These are phyloP conservation scores for Nipponia nippon DNA, from an alignment of 2,113 vertebrate genomes.

Conservation along the genomic window DNA sequence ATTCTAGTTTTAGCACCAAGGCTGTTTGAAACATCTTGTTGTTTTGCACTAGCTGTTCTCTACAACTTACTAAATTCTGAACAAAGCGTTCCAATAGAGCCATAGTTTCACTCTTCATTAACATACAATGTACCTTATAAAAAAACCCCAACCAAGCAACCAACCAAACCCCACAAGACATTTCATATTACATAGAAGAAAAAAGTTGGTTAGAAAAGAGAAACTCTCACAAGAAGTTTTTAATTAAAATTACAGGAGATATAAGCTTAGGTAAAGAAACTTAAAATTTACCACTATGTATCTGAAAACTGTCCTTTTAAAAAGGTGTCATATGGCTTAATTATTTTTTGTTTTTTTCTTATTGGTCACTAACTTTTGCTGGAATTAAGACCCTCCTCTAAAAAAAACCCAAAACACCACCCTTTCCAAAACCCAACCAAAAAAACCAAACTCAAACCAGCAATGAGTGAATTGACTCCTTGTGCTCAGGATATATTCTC, in stretches of 20 bases:
- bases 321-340: neutral
- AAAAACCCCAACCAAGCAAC: neutral
- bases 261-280: neutral
- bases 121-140: accelerated
- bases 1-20: too few species aligned
- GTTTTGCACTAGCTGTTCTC: too few species aligned
- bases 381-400: neutral
- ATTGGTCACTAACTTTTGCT: neutral
- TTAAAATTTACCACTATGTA: accelerated
- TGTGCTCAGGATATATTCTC: neutral
- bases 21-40: too few species aligned
- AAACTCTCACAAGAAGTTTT: neutral
- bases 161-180: neutral
- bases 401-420: accelerated
- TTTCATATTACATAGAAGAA: neutral
- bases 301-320: neutral
- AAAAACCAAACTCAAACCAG: neutral
- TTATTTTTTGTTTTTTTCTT: neutral
- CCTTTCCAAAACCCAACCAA: neutral
- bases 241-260: neutral
- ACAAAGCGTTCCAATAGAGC: neutral
- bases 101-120: neutral
- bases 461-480: neutral
- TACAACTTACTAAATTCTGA: neutral
- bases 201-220: neutral